phyloP scores from a whole-genome alignment of 2,888 invertebrate species.

The Buathra laborator region DNA sequence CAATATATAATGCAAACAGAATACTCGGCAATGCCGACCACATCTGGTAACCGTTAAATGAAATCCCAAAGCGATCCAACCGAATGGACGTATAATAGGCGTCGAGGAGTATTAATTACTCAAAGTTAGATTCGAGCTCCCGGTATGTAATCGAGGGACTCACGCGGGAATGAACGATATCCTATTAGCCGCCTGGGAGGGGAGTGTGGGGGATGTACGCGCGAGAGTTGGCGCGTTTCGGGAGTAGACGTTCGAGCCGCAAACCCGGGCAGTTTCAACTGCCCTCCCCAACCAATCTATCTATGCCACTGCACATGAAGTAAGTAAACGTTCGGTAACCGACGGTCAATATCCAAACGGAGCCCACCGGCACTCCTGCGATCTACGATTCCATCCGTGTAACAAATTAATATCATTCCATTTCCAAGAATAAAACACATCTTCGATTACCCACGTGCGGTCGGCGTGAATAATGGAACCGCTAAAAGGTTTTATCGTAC shows the following conservation, averaged over 20 bases:
- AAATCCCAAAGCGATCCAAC: slow-evolving; percentile 14
- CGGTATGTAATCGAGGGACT: slow-evolving; percentile 46
- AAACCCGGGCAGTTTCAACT: background rate
- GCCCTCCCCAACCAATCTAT: background rate
- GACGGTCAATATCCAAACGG: background rate
- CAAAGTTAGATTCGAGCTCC: slow-evolving; percentile 46
- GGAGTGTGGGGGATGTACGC: background rate
- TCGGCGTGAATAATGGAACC: too few species aligned
- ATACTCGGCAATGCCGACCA: background rate
- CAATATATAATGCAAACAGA: background rate
- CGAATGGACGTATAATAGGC: slow-evolving; percentile 45
- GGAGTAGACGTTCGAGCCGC: background rate
- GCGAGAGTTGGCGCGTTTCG: slow-evolving; percentile 4
- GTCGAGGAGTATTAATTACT: slow-evolving; percentile 62
- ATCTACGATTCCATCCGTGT: background rate
- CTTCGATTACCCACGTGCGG: background rate
- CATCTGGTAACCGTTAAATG: slow-evolving; percentile 17
- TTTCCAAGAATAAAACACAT: background rate
- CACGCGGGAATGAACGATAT: slow-evolving; percentile 58
- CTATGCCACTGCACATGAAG: background rate
- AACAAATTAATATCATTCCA: background rate
- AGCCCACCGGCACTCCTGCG: background rate
- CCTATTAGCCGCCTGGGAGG: slow-evolving; percentile 41
- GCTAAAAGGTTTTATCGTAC: too few species aligned
- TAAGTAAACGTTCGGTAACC: background rate